Evolutionary conservation across 2,113 vertebrate species (phyloP), one percentile per base, ranked within the genome.

Genomic region (Stigmatopora argus): DNA sequence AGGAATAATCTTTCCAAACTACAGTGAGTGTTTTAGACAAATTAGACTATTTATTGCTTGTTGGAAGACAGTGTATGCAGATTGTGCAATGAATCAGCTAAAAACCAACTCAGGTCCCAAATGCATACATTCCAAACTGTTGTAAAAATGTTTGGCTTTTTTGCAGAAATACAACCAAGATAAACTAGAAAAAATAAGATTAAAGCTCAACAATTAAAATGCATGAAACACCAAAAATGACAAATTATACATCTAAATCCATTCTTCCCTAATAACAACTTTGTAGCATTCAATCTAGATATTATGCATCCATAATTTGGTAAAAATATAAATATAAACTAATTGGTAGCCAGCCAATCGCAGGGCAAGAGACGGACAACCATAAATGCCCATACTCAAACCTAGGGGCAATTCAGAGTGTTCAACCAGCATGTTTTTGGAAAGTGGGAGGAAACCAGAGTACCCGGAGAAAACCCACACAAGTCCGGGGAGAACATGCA

Each of bases 1-100:
- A 73, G 75, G 19, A 72, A 68, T 26, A 71, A 63, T 26, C 60
- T 41, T 45, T 46, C 12, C 11, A 7, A 21, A 18, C n/a, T 14
- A 21, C 18, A 21, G 5, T 41, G 38, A 8, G 38, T 13, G 38
- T 21, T 21, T 31, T 31, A 31, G 26, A 31, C 2, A 6, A 21
- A 61, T 61, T 12, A 44, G n/a, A 45, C 19, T 7, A 44, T 23
- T 10, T 19, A 12, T 18, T 59, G 31, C 8, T 17, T 38, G 34
- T 9, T n/a, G 18, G 34, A 58, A 23, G 31, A 57, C 13, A 57
- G 15, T 15, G 1, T 18, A 56, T 56, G 23, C 53, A 58, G 7
- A 58, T 5, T 3, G 14, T 14, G 4, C 26, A 26, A 31, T 56
- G 18, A 57, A 35, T 34, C 6, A 7, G 55, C 49, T 51, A 19